Percentiles rank a stretch among this genome's conserved stretches.
Conservation (phyloP, 2,113 vertebrate species). For the Sapajus apella region DNA sequence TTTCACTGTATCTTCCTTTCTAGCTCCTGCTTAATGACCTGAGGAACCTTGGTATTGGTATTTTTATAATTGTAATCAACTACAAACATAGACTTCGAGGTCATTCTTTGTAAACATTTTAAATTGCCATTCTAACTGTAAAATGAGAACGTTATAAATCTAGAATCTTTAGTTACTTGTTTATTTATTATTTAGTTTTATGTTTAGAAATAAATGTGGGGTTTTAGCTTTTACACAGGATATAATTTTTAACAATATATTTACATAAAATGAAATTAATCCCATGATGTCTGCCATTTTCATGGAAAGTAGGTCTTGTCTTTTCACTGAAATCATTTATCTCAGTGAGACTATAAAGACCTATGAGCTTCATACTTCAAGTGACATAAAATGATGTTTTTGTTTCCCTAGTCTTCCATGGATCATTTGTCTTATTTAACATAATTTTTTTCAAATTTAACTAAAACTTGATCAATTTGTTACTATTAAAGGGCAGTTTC, state of each 20-base stretch:
- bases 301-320: not conserved
- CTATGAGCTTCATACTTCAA: conserved; percentile 18
- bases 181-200: not conserved
- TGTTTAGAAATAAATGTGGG: not conserved
- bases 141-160: not conserved
- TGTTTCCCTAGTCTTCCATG: conserved; percentile 41
- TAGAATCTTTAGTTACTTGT: not conserved
- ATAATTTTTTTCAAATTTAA: not conserved
- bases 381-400: conserved; percentile 51
- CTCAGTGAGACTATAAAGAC: not conserved
- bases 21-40: not conserved
- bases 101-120: not conserved
- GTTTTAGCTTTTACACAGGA: not conserved
- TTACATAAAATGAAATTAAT: conserved; percentile 57
- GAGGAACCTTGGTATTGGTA: not conserved
- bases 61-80: not conserved
- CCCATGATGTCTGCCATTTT: not conserved
- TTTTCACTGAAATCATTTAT: not conserved
- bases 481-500: conserved; percentile 26
- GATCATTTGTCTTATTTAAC: conserved; percentile 60
- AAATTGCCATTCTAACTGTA: not conserved
- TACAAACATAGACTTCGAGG: conserved; percentile 15
- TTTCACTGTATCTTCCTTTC: not conserved
- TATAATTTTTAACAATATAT: not conserved
- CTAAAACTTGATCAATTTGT: not conserved